Evolutionary conservation across 2,888 invertebrate species (phyloP), one percentile per base, ranked within the genome.

Genomic region (Neoscelio sp.): DNA sequence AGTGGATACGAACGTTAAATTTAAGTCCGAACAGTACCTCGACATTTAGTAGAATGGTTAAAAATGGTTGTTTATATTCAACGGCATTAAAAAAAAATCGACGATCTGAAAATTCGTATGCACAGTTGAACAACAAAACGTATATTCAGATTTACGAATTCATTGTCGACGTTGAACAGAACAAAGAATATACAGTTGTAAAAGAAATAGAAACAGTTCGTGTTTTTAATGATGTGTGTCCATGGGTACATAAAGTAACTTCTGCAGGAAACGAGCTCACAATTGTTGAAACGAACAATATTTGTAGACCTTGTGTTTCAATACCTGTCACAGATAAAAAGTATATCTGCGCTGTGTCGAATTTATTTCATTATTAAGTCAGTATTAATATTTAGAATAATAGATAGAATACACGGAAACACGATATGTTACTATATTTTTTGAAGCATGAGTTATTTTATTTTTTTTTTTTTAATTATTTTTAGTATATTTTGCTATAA

Each of bases 71-170:
- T 28, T 33, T 76, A 6, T 70, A 50, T 30, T 33, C 62, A 0
- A 28, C 64, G 4, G 18, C 10, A 6, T 1, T 12, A 12, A 68
- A 62, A 26, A 4, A 50, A 7, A 58, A 50, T 17, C 38, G 35
- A 42, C 33, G 58, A 26, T 52, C 75, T 4, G 46, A 75, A 35
- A 67, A 75, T 52, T 60, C 60, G 2, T 64, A 50, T 42, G 56
- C 70, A 2, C 50, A 64, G 18, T 26, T 75, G 10, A 10, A 33
- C 30, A 33, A 52, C 12, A 10, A 33, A 12, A 17, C 30, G 5
- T 60, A 60, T 23, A 26, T 71, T 20, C 33, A n/a, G 20, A 60
- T 71, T 15, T 8, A 12, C 2, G 70, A 71, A 15, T 60, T 71
- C 23, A 42, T 50, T 33, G 44, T 71, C 4, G 60, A 70, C 5